Percentiles rank a stretch among this genome's conserved stretches.
Conservation (phyloP, 1,140 invertebrate genomes). For the Drosophila elegans region DNA sequence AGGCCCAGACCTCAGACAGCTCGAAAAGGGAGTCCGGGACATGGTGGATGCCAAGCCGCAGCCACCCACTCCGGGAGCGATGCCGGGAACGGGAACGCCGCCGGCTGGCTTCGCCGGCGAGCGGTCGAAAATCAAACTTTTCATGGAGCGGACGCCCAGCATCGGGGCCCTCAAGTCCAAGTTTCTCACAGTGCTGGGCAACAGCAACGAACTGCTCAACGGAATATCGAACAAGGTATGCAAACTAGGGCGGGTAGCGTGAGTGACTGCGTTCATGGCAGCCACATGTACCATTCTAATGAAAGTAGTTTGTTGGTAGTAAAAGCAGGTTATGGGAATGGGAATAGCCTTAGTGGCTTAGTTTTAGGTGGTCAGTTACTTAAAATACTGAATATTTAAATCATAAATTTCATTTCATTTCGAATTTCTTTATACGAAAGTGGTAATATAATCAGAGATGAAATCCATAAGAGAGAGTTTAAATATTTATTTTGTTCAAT, state of each 20-base stretch:
- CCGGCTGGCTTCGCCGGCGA: conserved; percentile 75
- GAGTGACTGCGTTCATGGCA: neutral
- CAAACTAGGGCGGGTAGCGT: neutral
- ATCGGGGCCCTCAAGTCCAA: conserved; percentile 85
- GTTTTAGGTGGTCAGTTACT: no score
- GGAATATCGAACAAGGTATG: conserved; percentile 85
- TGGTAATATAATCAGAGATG: no score
- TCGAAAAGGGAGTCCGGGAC: neutral
- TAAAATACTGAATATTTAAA: no score
- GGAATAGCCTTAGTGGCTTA: no score
- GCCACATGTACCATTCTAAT: no score
- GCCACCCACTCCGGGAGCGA: conserved; percentile 51
- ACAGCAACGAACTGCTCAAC: conserved; percentile 85
- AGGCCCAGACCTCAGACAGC: neutral
- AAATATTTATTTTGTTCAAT: no score
- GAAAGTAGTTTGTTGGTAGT: no score
- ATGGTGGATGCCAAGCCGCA: conserved; percentile 75
- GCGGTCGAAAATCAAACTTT: conserved; percentile 84
- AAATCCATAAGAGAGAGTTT: no score
- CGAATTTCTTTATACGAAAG: no score
- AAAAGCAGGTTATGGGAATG: no score
- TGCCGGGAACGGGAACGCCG: conserved; percentile 56
- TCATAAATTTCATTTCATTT: no score
- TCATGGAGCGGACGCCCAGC: conserved; percentile 84
- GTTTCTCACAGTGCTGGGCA: conserved; percentile 85